Evolutionary conservation across 2,888 invertebrate species (phyloP).

Genomic region (Plebejus anna): DNA sequence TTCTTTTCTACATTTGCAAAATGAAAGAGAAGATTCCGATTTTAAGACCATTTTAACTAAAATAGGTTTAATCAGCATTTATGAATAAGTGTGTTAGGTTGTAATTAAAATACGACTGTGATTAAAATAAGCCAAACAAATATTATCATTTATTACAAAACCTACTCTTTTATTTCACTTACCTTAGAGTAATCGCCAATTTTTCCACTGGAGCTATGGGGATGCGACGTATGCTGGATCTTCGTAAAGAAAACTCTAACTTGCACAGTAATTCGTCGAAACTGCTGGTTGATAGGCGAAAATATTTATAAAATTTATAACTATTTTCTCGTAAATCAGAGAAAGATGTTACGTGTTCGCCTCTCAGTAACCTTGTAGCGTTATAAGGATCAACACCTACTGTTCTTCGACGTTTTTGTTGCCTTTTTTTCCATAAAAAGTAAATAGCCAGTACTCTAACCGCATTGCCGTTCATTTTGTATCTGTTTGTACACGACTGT

Average conservation of each 20-base stretch:
- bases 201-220: constrained; percentile 32
- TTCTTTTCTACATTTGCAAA: constrained; percentile 32
- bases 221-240: constrained; percentile 34
- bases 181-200: constrained; percentile 36
- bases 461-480: constrained; percentile 29
- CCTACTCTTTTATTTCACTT: constrained; percentile 34
- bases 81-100: constrained; percentile 30
- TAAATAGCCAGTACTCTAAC: constrained; percentile 34
- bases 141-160: constrained; percentile 31
- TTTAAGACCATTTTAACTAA: constrained; percentile 33
- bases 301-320: constrained; percentile 36
- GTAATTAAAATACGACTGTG: constrained; percentile 33
- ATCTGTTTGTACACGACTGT: constrained; percentile 34
- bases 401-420: constrained; percentile 31
- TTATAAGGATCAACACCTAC: constrained; percentile 34
- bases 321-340: constrained; percentile 35
- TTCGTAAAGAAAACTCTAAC: constrained; percentile 36
- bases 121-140: constrained; percentile 34
- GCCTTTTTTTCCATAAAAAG: constrained; percentile 33
- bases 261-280: constrained; percentile 38
- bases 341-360: constrained; percentile 34
- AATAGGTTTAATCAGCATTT: constrained; percentile 33
- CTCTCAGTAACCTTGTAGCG: constrained; percentile 34
- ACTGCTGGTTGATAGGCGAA: constrained; percentile 36
- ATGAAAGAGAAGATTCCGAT: constrained; percentile 32